phyloP scores from a whole-genome alignment of 2,797 vertebrate genomes.

The Champsocephalus gunnari region DNA sequence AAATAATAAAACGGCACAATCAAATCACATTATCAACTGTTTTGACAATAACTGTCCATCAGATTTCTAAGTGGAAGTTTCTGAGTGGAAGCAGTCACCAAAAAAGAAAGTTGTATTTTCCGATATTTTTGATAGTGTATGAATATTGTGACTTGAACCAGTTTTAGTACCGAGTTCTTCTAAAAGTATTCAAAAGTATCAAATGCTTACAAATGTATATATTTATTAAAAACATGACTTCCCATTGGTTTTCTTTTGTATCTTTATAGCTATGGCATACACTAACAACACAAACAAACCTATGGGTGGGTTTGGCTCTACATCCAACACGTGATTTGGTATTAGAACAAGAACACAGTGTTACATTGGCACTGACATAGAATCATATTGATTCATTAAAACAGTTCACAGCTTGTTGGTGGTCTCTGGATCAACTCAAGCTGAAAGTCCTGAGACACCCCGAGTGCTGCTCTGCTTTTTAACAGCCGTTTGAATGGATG shows the following conservation, averaged over 20 bases:
- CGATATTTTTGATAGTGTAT: no score
- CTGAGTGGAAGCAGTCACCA: no score
- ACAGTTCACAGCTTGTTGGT: not conserved
- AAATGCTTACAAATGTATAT: no score
- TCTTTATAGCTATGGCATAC: not conserved
- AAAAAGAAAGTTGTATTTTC: no score
- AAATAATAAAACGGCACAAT: no score
- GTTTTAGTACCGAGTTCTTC: no score
- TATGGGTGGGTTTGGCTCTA: not conserved
- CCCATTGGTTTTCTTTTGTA: not conserved
- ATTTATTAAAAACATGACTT: not conserved
- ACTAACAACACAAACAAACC: not conserved
- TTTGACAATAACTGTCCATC: no score
- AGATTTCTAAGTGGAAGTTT: no score
- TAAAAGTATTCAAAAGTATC: no score
- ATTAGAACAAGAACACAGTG: no score
- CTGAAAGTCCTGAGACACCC: slow-evolving; percentile 14
- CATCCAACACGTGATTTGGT: not conserved
- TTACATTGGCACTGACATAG: not conserved
- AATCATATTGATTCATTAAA: not conserved
- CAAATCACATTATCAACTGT: no score
- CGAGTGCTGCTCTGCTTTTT: slow-evolving; percentile 21
- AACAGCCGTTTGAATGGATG: slow-evolving; percentile 12
- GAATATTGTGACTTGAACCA: no score
- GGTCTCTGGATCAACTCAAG: slow-evolving; percentile 21